Base-by-base conservation (phyloP, 2,888 invertebrate genomes). In the Drosophila robusta region DNA sequence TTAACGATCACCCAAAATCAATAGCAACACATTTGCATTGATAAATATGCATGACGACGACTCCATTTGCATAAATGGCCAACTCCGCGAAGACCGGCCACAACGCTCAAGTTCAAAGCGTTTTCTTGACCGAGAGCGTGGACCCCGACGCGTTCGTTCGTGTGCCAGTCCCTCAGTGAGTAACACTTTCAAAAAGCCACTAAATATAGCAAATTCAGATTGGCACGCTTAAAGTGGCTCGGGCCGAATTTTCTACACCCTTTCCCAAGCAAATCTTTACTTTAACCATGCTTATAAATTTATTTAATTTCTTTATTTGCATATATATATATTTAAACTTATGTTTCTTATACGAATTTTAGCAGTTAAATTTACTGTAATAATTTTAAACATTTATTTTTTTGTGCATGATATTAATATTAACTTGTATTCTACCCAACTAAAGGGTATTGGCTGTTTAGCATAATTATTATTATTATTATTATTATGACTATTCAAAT, bases 101-200 rank as follows among this genome's bases (percentile, higher is more conserved):
- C 47, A 68, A 60, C 49, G 50, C 46, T 82, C 82, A 80, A 81
- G 81, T 83, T 81, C 80, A 83, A 65, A 67, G 62, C 38, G 41
- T 56, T 82, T 73, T 68, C 45, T 70, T 73, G 77, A 70, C 80
- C 81, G 70, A 67, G 46, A 46, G 47, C 52, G 46, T 34, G 41
- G 14, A 39, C 29, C 24, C 34, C 49, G 11, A 22, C 36, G 22
- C 12, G 34, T 4, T 39, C 18, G 24, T 44, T 51, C 62, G 64
- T 73, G 64, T 68, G 57, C 58, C 68, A 57, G 56, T 56, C 51
- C 42, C 45, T 41, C 46, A 29, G 36, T 58, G 50, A 55, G 36
- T 49, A 51, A 50, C 38, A 38, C 9, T 39, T 57, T 56, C 18
- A 36, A 45, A 38, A 45, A 54, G 18, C 11, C 18, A 9, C n/a